Evolutionary conservation across 2,888 invertebrate species (phyloP), one percentile per base, ranked within the genome.

Genomic region (Mellilla xanthometata): DNA sequence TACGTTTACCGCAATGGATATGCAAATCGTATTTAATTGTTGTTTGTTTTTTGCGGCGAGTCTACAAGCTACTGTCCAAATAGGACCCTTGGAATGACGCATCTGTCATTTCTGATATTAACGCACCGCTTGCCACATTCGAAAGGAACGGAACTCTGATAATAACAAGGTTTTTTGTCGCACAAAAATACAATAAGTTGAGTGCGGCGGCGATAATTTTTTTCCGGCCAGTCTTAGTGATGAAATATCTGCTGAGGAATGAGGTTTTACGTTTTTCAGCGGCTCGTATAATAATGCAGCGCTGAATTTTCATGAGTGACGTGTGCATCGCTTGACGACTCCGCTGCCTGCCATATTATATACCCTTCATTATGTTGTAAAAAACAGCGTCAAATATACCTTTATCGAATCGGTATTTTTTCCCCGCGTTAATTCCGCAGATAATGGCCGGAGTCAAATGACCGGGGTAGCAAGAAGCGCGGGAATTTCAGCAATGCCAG

Each of bases 371-470:
- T 72, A 76, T 76, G 70, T 68, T 69, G 71, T 68, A 86, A 87
- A 87, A 87, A 86, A 71, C 78, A 72, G 71, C 81, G 72, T 69
- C 76, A 64, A 73, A 73, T 79, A 81, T 77, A 79, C 79, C 76
- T 86, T 81, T 81, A 85, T 86, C 79, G 77, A 81, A 66, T 74
- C 73, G 68, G 73, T 72, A 65, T 77, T 83, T 88, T 88, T 83
- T 78, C 72, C 67, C 68, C 77, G 72, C 75, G 80, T 85, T 88
- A 88, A 89, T 89, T 88, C 86, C 80, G 65, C 77, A 79, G 85
- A 86, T 88, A 87, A 87, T 88, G 87, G 87, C 65, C 65, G 73
- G 76, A 86, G 87, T 87, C 85, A 89, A 87, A 87, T 89, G 88
- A 87, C 78, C 72, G 77, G 69, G 41, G 72, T 70, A 60, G 74